Evolutionary conservation across 2,797 vertebrate species (phyloP).

Genomic region (Otolemur crassicaudatus): DNA sequence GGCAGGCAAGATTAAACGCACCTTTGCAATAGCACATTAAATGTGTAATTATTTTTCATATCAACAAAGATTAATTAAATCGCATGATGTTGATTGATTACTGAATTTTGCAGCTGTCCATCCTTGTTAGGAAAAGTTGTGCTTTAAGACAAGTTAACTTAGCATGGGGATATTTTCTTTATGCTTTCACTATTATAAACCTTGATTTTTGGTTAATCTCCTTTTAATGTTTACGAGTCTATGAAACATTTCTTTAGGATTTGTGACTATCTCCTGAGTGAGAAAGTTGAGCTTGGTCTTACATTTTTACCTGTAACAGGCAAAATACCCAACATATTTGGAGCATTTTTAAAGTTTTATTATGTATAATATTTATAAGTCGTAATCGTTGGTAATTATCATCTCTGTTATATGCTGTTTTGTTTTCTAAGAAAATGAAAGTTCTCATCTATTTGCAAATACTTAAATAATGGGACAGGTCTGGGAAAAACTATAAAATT

Average conservation of each 20-base stretch:
- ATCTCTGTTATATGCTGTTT: constrained; percentile 31
- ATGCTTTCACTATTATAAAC: constrained; percentile 70
- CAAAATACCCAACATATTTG: neutral
- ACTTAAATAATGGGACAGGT: neutral
- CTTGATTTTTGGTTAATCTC: constrained; percentile 58
- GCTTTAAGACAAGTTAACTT: constrained; percentile 68
- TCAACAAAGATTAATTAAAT: constrained; percentile 85
- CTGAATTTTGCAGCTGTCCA: constrained; percentile 81
- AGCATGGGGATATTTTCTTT: constrained; percentile 70
- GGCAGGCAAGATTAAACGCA: constrained; percentile 84
- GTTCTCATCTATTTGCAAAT: constrained; percentile 39
- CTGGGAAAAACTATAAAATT: neutral
- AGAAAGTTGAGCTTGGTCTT: constrained; percentile 40
- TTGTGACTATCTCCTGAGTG: neutral
- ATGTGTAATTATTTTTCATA: constrained; percentile 87
- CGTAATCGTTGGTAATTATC: neutral
- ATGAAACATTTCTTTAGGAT: constrained; percentile 63
- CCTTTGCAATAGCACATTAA: constrained; percentile 84
- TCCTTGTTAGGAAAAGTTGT: constrained; percentile 79
- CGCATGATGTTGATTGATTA: constrained; percentile 82
- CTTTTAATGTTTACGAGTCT: neutral
- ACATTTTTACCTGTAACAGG: neutral
- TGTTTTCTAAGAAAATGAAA: constrained; percentile 24
- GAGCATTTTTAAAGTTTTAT: constrained; percentile 70
- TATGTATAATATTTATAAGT: constrained; percentile 68